Percentiles rank a stretch among this genome's conserved stretches.
These are phyloP conservation scores for Phoenicopterus ruber DNA, from an alignment of 2,113 vertebrate genomes.

Conservation along the genomic window DNA sequence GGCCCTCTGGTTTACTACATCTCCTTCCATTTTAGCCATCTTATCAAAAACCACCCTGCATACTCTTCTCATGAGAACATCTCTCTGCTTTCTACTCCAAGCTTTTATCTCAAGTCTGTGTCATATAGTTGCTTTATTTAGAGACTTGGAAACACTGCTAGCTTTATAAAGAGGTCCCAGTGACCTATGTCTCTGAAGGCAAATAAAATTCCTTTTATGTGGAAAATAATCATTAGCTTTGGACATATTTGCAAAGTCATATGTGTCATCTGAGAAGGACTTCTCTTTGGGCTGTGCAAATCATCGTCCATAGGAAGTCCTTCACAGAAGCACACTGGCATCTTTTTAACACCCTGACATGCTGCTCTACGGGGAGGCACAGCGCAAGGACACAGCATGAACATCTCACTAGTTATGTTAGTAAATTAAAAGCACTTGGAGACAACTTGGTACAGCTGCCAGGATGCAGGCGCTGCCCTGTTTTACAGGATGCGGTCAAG, in stretches of 20 bases:
- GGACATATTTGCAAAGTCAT: not conserved
- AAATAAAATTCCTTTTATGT: conserved; percentile 2
- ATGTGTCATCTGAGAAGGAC: not conserved
- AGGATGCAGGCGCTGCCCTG: not conserved
- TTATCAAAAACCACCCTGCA: not conserved
- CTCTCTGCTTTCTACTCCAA: not conserved
- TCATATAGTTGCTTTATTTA: not conserved
- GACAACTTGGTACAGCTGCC: conserved; percentile 5
- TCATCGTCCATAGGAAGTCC: conserved; percentile 1
- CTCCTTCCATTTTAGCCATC: not conserved
- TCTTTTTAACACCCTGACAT: conserved; percentile 31
- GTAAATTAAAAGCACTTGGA: conserved; percentile 50
- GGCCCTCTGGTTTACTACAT: not conserved
- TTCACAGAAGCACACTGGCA: not conserved
- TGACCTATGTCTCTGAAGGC: not conserved
- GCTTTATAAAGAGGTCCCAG: not conserved
- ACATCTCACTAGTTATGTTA: conserved; percentile 27
- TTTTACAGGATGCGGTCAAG: conserved; percentile 31
- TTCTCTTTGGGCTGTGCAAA: not conserved
- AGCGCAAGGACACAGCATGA: not conserved
- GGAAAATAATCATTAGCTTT: conserved; percentile 5
- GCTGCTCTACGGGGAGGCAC: not conserved
- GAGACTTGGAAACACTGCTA: not conserved
- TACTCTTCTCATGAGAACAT: not conserved
- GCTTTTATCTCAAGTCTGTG: conserved; percentile 7